A percentile compares a stretch with the other conserved stretches of the same genome.
Evolutionary conservation across 1,140 invertebrate species (phyloP).

Genomic region (Drosophila yakuba): DNA sequence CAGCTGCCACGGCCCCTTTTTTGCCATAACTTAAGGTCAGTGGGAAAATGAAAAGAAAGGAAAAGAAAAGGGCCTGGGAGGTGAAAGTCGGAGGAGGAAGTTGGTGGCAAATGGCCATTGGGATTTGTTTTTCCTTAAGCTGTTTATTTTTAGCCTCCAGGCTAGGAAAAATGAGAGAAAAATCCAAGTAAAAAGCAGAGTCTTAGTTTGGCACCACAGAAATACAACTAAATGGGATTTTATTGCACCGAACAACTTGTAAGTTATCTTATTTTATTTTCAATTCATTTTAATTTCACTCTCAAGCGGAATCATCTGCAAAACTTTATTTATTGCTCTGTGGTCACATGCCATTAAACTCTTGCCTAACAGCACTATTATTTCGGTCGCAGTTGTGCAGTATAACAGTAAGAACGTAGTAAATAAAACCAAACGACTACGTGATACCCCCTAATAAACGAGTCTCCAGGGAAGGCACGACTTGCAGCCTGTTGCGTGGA

Average conservation of each 20-base stretch:
- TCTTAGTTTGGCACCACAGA: background rate
- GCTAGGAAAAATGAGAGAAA: background rate
- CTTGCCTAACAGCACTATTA: conserved; percentile 12
- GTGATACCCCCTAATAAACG: conserved; percentile 37
- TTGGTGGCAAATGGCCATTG: conserved; percentile 15
- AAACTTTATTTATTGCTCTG: conserved; percentile 9
- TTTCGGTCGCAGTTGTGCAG: background rate
- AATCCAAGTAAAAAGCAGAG: conserved; percentile 8
- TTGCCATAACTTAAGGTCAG: conserved; percentile 27
- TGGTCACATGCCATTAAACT: conserved; percentile 13
- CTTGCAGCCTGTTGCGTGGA: conserved; percentile 40
- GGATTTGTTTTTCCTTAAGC: conserved; percentile 27
- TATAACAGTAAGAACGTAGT: conserved; percentile 1
- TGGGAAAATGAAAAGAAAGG: background rate
- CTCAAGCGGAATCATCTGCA: background rate
- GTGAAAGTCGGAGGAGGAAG: background rate
- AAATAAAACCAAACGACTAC: conserved; percentile 35
- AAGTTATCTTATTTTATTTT: background rate
- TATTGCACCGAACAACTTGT: background rate
- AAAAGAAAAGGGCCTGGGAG: background rate
- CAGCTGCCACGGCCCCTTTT: conserved; percentile 18
- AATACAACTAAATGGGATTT: too few relatives aligned
- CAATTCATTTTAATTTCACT: background rate
- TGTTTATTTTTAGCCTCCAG: conserved; percentile 37
- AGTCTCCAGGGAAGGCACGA: background rate